Base-by-base conservation (phyloP, 1,140 invertebrate genomes). In the Dreissena polymorpha region DNA sequence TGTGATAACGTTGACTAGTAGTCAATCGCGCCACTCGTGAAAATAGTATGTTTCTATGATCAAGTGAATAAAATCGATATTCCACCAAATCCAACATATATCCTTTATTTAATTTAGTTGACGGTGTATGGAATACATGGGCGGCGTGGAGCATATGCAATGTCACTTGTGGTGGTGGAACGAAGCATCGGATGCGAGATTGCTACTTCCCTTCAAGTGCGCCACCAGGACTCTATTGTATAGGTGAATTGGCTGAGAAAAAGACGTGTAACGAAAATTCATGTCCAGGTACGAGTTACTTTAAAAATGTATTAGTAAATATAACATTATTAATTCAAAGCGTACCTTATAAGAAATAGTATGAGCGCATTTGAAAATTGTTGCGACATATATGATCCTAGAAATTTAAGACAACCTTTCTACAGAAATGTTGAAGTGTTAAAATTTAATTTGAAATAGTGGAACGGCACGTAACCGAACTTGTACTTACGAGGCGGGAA, bases 81-180 rank as follows among this genome's bases (percentile, higher is more conserved):
- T 10, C 2, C 57, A n/a, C 12, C 6, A 18, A 5, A 3, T 23
- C 1, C 29, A 67, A 67, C 23, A 13, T 14, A 27, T 27, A n/a
- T 67, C 12, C 39, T 71, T 1, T 50, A 13, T 8, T 21, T 53
- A 23, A 18, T 72, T 65, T 49, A 64, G 89, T 91, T 84, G 88
- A 94, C 88, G 93, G 94, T 25, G 88, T 88, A 16, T 94, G 93
- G 93, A 91, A 91, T 10, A 89, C 89, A 39, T 94, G 93, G 93
- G 91, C 90, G 27, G 75, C 86, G 0, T 94, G 93, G 93, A 92
- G 91, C 18, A 85, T 88, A 53, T 94, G 93, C 84, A 91, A 92
- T 13, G 55, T 84, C 67, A 91, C 90, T n/a, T 94, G 27, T 96
- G 96, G 96, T 27, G 94, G 96, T 23, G 97, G 97, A 0, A 85